Percentiles rank a stretch among this genome's conserved stretches.
phyloP scores from a whole-genome alignment of 2,797 vertebrate species.

The Typhlichthys eigenmanni region DNA sequence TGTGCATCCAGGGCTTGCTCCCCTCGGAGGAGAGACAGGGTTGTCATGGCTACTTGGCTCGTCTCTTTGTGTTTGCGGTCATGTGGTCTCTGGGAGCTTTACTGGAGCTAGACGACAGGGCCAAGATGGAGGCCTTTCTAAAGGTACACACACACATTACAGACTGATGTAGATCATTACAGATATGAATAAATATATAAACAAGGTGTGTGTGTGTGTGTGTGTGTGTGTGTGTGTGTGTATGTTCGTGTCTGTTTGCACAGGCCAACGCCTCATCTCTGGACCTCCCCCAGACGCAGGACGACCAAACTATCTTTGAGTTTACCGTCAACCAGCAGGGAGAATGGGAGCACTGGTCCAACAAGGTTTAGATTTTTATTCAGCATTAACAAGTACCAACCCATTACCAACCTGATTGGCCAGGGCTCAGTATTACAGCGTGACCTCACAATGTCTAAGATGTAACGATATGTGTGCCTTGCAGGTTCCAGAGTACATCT shows the following conservation, averaged over 20 bases:
- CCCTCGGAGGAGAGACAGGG: constrained; percentile 73
- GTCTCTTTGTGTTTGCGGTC: constrained; percentile 80
- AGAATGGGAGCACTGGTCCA: constrained; percentile 83
- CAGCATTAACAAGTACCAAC: too few species aligned
- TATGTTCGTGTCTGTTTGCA: background rate
- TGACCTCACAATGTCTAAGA: too few species aligned
- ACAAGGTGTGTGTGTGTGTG: too few species aligned
- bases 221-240: too few species aligned
- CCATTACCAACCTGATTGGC: too few species aligned
- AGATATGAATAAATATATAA: too few species aligned
- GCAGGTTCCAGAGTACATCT: constrained; percentile 76
- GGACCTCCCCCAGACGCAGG: constrained; percentile 75
- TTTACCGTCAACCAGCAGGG: constrained; percentile 75
- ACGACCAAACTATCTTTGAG: constrained; percentile 83
- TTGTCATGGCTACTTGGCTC: constrained; percentile 61
- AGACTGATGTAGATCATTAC: too few species aligned
- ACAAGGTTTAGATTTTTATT: constrained; percentile 64
- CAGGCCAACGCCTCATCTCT: constrained; percentile 62
- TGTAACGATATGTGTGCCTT: background rate
- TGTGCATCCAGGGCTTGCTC: constrained; percentile 77
- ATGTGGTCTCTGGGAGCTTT: constrained; percentile 86
- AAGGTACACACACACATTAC: constrained; percentile 34
- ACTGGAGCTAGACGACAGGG: constrained; percentile 80
- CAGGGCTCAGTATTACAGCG: too few species aligned
- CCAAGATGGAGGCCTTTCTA: constrained; percentile 83